Evolutionary conservation across 2,797 vertebrate species (phyloP).

Genomic region (Myripristis murdjan): DNA sequence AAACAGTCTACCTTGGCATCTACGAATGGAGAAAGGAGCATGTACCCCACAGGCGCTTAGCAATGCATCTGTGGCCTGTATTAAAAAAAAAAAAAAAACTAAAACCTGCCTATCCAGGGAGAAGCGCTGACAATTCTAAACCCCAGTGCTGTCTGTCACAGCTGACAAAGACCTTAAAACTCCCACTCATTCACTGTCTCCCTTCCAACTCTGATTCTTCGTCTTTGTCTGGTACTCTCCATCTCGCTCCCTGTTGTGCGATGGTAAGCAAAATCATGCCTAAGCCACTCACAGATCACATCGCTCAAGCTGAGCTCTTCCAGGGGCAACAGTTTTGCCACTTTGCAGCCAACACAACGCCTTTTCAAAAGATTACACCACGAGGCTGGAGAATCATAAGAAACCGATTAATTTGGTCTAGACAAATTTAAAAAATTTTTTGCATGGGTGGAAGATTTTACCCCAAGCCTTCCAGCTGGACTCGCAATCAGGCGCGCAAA

Average conservation of each 20-base stretch:
- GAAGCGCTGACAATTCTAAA: slow-evolving; percentile 51
- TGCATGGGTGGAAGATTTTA: background rate
- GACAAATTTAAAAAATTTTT: background rate
- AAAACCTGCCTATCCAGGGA: slow-evolving; percentile 21
- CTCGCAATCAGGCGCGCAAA: slow-evolving; percentile 35
- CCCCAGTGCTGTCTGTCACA: slow-evolving; percentile 61
- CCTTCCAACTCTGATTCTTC: slow-evolving; percentile 24
- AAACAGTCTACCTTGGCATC: background rate
- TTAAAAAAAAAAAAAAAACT: slow-evolving; percentile 13
- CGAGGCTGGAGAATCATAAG: slow-evolving; percentile 13
- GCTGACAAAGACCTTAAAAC: slow-evolving; percentile 51
- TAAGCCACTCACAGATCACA: slow-evolving; percentile 27
- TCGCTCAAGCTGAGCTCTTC: slow-evolving; percentile 3
- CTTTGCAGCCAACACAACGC: slow-evolving; percentile 6
- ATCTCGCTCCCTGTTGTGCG: slow-evolving; percentile 23
- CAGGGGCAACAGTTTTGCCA: slow-evolving; percentile 14
- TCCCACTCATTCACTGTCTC: slow-evolving; percentile 22
- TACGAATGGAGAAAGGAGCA: background rate
- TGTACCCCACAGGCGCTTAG: slow-evolving; percentile 14
- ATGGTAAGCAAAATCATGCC: slow-evolving; percentile 37
- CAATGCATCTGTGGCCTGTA: slow-evolving; percentile 12
- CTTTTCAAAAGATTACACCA: background rate
- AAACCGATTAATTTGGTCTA: slow-evolving; percentile 33
- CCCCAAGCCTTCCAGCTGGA: background rate
- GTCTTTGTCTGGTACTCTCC: slow-evolving; percentile 16